These are phyloP conservation scores for Koerneria pararmatus DNA, from an alignment of 2,888 invertebrate genomes.

Conservation along the genomic window DNA sequence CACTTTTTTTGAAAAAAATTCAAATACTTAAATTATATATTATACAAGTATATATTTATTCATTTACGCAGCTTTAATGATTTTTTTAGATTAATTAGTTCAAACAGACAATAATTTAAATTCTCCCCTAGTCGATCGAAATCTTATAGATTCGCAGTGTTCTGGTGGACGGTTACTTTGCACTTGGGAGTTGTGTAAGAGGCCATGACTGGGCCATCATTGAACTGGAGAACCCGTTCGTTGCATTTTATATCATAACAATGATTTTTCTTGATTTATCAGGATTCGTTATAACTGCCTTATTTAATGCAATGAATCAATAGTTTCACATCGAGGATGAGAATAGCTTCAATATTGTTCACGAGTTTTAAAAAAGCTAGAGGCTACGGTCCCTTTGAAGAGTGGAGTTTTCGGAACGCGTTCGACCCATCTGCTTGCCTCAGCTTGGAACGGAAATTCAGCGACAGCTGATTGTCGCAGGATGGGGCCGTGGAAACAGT, in stretches of 20 bases:
- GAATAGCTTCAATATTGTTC: neutral
- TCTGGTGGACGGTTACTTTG: conserved; percentile 47
- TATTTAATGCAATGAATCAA: no score
- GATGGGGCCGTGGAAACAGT: conserved; percentile 53
- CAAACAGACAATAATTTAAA: no score
- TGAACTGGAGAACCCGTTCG: conserved; percentile 42
- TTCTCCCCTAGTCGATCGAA: neutral
- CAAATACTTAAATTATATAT: no score
- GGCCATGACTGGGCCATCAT: conserved; percentile 58
- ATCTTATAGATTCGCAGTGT: conserved; percentile 43
- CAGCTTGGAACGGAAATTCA: conserved; percentile 25
- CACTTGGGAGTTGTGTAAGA: conserved; percentile 34
- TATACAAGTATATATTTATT: no score
- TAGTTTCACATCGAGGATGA: no score
- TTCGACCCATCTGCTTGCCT: conserved; percentile 54
- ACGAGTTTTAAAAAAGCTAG: no score
- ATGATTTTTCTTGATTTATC: no score
- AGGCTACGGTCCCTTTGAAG: no score
- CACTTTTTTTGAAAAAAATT: neutral
- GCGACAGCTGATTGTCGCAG: conserved; percentile 40
- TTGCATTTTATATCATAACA: no score
- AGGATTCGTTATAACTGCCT: no score
- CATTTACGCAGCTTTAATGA: no score
- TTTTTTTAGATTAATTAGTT: no score
- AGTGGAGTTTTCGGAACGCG: conserved; percentile 40